Evolutionary conservation across 2,888 invertebrate genomes (phyloP).

Genomic region (Eristalinus aeneus): DNA sequence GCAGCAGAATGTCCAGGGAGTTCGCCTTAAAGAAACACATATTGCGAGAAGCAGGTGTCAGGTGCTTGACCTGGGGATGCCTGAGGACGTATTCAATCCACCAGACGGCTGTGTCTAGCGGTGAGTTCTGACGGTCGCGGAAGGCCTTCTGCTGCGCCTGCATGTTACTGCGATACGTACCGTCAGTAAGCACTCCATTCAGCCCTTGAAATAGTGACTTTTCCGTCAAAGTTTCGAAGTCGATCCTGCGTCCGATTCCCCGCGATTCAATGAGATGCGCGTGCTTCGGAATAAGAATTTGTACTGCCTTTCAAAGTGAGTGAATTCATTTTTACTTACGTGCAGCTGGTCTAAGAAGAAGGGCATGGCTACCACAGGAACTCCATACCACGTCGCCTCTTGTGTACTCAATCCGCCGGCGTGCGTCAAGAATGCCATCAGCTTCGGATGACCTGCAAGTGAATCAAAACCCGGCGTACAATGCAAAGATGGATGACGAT

Average conservation of each 20-base stretch:
- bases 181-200: constrained; percentile 60
- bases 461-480: background rate
- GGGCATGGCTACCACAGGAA: constrained; percentile 73
- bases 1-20: constrained; percentile 77
- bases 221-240: constrained; percentile 53
- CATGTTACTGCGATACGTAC: constrained; percentile 73
- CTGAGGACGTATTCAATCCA: constrained; percentile 84
- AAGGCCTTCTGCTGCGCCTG: constrained; percentile 80
- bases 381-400: constrained; percentile 72
- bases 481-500: background rate
- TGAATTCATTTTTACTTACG: constrained; percentile 30
- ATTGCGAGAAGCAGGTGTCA: constrained; percentile 78
- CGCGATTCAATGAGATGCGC: constrained; percentile 5
- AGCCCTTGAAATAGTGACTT: constrained; percentile 27
- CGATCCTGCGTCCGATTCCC: constrained; percentile 57
- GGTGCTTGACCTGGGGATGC: constrained; percentile 82
- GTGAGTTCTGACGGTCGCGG: constrained; percentile 81
- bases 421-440: constrained; percentile 72
- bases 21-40: constrained; percentile 80
- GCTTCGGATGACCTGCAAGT: constrained; percentile 68
- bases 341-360: constrained; percentile 72
- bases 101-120: constrained; percentile 83
- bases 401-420: constrained; percentile 73
- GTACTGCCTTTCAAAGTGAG: too few relatives aligned
- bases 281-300: constrained; percentile 33